A percentile compares a stretch with the other conserved stretches of the same genome.
phyloP scores from a whole-genome alignment of 53 echinoderm and acorn worm species.

The Mesocentrotus franciscanus region DNA sequence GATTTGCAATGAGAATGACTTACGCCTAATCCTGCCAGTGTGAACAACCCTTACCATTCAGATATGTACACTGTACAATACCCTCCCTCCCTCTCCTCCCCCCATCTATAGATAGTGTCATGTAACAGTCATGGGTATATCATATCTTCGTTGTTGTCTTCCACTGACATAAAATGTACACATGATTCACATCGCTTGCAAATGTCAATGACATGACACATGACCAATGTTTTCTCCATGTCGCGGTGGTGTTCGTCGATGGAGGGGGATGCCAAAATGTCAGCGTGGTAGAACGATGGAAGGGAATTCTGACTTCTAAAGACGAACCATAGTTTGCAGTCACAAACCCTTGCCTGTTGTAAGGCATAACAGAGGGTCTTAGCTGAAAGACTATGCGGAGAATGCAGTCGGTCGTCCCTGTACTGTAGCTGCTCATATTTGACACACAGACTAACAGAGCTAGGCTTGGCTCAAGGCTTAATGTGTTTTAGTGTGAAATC shows the following conservation, averaged over 20 bases:
- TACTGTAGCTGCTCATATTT: no score
- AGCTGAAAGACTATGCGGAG: no score
- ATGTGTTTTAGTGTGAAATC: no score
- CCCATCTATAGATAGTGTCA: background rate
- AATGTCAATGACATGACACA: constrained; percentile 16
- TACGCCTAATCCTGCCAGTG: background rate
- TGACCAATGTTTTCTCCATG: background rate
- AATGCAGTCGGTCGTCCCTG: no score
- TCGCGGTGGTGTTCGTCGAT: background rate
- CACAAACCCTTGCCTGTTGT: no score
- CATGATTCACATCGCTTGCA: constrained; percentile 19
- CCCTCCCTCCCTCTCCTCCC: background rate
- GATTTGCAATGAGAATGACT: background rate
- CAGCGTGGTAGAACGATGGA: background rate
- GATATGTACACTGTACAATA: background rate
- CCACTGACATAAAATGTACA: background rate
- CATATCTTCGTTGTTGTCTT: background rate
- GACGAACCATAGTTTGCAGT: no score
- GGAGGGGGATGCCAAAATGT: constrained; percentile 18
- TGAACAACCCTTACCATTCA: background rate
- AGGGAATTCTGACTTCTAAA: background rate
- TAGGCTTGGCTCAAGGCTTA: no score
- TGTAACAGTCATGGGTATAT: background rate
- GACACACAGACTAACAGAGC: no score
- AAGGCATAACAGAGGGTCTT: no score